Conservation (phyloP, 2,113 vertebrate genomes). For the Pitta sordida region DNA sequence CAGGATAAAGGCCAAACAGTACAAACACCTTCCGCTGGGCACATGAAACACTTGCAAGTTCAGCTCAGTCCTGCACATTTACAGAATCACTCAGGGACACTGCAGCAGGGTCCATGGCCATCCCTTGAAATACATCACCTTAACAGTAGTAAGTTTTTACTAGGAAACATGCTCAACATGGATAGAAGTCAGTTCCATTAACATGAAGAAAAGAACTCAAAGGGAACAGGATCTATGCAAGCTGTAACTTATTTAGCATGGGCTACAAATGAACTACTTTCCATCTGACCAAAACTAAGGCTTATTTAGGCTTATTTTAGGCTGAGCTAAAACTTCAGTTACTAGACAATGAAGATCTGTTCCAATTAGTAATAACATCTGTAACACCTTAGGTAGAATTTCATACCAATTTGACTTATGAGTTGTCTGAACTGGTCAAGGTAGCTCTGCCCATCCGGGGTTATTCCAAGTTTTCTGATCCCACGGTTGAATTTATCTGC, state of each 20-base stretch:
- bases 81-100: neutral
- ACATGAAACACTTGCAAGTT: neutral
- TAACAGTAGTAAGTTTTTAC: neutral
- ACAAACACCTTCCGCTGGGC: neutral
- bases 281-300: neutral
- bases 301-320: too few species aligned
- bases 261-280: neutral
- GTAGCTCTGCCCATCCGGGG: constrained; percentile 96
- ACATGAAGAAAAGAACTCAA: neutral
- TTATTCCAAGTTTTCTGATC: constrained; percentile 95
- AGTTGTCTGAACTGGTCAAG: constrained; percentile 98
- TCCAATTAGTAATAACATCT: neutral
- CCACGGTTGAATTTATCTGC: constrained; percentile 98
- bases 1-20: neutral
- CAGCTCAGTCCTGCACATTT: neutral
- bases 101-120: neutral
- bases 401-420: constrained; percentile 97
- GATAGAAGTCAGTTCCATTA: neutral
- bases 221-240: neutral
- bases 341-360: neutral
- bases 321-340: neutral
- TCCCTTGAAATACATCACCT: neutral
- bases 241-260: neutral
- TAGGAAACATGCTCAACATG: neutral
- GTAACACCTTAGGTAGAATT: neutral